phyloP scores from a whole-genome alignment of 2,113 vertebrate genomes.

The Uropsilus gracilis region DNA sequence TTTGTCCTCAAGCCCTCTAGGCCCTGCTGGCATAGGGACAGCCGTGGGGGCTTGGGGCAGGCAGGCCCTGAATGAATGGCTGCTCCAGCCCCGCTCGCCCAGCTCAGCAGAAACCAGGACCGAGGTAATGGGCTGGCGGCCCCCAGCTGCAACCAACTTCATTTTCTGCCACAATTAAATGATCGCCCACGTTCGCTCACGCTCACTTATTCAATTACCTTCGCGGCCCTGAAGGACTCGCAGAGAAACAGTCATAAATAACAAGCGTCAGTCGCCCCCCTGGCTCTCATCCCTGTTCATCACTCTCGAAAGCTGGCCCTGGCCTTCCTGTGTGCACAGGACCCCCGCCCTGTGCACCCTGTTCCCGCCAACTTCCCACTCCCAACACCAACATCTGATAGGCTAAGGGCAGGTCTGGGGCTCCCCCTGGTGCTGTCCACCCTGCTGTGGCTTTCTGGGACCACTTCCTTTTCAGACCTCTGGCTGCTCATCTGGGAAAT shows the following conservation, averaged over 20 bases:
- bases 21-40: fast-evolving
- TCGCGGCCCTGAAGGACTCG: slow-evolving; percentile 55
- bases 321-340: fast-evolving
- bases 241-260: slow-evolving; percentile 64
- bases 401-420: background rate
- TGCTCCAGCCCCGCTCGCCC: background rate
- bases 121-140: slow-evolving; percentile 43
- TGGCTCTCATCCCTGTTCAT: background rate
- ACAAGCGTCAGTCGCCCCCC: background rate
- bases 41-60: background rate
- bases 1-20: background rate
- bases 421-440: background rate
- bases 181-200: slow-evolving; percentile 31
- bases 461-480: background rate
- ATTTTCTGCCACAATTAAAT: slow-evolving; percentile 80
- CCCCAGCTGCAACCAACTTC: slow-evolving; percentile 73
- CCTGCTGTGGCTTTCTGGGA: background rate
- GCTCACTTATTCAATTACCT: slow-evolving; percentile 77
- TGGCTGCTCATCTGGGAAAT: background rate
- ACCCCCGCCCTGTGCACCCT: fast-evolving
- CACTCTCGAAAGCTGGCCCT: background rate
- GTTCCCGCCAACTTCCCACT: background rate
- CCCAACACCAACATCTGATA: fast-evolving
- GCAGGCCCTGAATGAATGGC: slow-evolving; percentile 32
- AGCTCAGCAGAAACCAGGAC: slow-evolving; percentile 68